Percentiles rank a stretch among this genome's conserved stretches.
These are phyloP conservation scores for Ammodytes marinus DNA, from an alignment of 2,113 vertebrate genomes.

Conservation along the genomic window DNA sequence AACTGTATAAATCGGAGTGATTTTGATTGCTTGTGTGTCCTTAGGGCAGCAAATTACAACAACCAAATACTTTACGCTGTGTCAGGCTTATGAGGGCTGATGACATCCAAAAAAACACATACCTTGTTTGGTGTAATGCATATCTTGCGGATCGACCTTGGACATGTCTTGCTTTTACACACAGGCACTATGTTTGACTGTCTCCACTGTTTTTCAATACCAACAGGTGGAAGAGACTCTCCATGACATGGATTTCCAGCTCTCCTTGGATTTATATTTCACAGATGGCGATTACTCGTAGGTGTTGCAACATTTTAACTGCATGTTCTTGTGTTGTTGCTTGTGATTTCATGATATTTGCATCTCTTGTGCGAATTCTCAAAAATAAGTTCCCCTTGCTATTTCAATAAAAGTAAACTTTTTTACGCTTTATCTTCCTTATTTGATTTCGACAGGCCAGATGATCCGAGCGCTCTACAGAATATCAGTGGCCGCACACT, in stretches of 20 bases:
- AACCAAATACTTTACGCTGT: background rate
- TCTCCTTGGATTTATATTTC: conserved; percentile 95
- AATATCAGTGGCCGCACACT: conserved; percentile 96
- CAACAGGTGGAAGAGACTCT: conserved; percentile 95
- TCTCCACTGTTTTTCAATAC: conserved; percentile 61
- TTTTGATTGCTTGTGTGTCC: conserved; percentile 11
- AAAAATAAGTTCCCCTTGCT: background rate
- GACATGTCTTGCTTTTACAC: background rate
- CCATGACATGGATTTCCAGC: conserved; percentile 95
- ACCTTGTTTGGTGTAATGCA: background rate
- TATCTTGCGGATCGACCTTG: background rate
- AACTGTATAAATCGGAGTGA: background rate
- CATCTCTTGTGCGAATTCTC: conserved; percentile 11
- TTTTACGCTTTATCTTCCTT: conserved; percentile 4
- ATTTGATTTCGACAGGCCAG: conserved; percentile 83
- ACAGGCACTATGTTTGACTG: background rate
- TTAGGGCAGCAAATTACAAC: background rate
- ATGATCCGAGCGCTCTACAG: conserved; percentile 93
- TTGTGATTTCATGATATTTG: conserved; percentile 28
- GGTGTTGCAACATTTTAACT: conserved; percentile 77
- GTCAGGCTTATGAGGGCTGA: background rate
- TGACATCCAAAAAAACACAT: background rate
- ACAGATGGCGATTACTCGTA: conserved; percentile 99
- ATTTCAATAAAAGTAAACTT: too few species aligned
- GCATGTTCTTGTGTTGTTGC: conserved; percentile 1